Conservation (phyloP, 2,797 vertebrate genomes). For the Tokudaia muenninki region DNA sequence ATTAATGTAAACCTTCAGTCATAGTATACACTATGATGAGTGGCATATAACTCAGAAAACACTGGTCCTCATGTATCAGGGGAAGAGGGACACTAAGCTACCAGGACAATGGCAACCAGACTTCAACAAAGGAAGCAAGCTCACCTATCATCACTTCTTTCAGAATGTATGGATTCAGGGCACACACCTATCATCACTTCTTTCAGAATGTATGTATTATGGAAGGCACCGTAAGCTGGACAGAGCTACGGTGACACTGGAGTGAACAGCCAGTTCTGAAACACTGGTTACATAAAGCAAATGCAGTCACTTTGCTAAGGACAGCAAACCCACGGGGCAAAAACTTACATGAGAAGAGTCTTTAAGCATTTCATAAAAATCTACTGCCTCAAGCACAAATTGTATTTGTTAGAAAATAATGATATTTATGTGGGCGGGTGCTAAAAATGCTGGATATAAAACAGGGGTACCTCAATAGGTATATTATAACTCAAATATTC, state of each 20-base stretch:
- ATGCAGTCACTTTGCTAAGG: neutral
- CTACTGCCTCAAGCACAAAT: constrained; percentile 9
- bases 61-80: neutral
- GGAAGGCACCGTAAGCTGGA: neutral
- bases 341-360: neutral
- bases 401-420: constrained; percentile 12
- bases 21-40: neutral
- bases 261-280: neutral
- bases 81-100: neutral
- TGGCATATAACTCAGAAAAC: neutral
- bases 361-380: constrained; percentile 16
- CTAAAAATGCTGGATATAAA: neutral
- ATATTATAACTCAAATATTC: neutral
- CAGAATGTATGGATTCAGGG: neutral
- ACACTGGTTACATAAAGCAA: neutral
- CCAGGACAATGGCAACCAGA: neutral
- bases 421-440: neutral
- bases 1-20: neutral
- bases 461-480: neutral
- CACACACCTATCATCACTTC: neutral
- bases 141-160: neutral
- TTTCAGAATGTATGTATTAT: neutral
- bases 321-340: neutral
- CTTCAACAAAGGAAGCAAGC: no score
- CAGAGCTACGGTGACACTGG: neutral